phyloP scores from a whole-genome alignment of 2,113 vertebrate species.

The Trichechus manatus region DNA sequence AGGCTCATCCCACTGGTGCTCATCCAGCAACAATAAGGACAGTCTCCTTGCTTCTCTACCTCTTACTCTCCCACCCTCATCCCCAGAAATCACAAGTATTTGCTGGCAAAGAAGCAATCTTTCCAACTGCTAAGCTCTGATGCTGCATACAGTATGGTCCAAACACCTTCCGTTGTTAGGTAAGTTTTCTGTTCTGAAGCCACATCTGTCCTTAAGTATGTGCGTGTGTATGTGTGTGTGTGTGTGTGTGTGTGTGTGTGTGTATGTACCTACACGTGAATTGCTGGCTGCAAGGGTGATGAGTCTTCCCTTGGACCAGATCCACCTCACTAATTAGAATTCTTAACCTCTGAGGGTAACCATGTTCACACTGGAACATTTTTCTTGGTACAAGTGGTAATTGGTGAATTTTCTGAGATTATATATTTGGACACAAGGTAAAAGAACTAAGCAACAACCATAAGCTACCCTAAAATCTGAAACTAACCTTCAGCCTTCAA shows the following conservation, averaged over 20 bases:
- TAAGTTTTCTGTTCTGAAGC: neutral
- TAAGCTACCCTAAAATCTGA: neutral
- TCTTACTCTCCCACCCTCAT: neutral
- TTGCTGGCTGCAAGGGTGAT: neutral
- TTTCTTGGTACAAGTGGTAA: neutral
- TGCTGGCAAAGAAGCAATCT: neutral
- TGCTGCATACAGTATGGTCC: neutral
- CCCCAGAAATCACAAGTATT: neutral
- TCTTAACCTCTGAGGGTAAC: neutral
- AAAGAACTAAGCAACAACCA: slow-evolving; percentile 23
- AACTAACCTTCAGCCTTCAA: neutral
- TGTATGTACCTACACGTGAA: neutral
- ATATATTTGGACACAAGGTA: neutral
- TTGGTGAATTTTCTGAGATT: neutral
- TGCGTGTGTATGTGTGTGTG: too few relatives aligned
- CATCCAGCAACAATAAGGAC: neutral
- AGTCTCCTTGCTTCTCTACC: neutral
- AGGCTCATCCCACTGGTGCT: neutral
- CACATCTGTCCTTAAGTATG: neutral
- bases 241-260: neutral
- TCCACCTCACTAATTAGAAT: neutral
- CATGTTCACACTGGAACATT: neutral
- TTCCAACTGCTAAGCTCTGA: neutral
- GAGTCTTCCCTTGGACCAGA: neutral
- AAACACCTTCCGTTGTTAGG: neutral